Conservation (phyloP, 2,113 vertebrate genomes). For the Himantopus leucocephalus region DNA sequence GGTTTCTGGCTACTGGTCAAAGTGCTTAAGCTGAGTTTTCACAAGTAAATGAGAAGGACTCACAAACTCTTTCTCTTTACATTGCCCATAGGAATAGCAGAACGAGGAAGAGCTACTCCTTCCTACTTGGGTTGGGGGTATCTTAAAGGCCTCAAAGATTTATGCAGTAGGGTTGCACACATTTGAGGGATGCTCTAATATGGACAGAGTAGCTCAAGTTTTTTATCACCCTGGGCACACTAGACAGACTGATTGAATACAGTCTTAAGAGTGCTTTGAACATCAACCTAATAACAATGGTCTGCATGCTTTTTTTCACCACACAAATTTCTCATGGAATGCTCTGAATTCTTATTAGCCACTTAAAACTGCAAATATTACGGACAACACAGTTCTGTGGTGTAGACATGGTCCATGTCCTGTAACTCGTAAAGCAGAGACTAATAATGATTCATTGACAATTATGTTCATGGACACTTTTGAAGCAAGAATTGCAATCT, state of each 20-base stretch:
- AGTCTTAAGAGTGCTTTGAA: neutral
- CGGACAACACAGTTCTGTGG: neutral
- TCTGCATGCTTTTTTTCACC: neutral
- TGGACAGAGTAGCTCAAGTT: too few species aligned
- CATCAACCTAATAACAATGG: neutral
- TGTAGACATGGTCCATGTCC: neutral
- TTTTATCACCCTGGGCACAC: too few species aligned
- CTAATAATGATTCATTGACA: neutral
- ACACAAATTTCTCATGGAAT: neutral
- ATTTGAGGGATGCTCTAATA: neutral
- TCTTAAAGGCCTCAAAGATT: neutral
- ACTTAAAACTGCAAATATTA: neutral
- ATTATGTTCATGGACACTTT: neutral
- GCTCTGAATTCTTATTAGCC: neutral
- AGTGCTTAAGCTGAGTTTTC: neutral
- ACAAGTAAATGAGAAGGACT: neutral
- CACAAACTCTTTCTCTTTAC: neutral
- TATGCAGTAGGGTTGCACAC: neutral
- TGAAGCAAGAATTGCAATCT: neutral
- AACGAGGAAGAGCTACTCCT: neutral
- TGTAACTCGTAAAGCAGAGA: neutral
- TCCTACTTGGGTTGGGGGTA: neutral
- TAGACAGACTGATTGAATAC: too few species aligned
- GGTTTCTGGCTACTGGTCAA: neutral
- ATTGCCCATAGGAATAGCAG: neutral